Conservation (phyloP, 2,113 vertebrate species). For the Pavo muticus region DNA sequence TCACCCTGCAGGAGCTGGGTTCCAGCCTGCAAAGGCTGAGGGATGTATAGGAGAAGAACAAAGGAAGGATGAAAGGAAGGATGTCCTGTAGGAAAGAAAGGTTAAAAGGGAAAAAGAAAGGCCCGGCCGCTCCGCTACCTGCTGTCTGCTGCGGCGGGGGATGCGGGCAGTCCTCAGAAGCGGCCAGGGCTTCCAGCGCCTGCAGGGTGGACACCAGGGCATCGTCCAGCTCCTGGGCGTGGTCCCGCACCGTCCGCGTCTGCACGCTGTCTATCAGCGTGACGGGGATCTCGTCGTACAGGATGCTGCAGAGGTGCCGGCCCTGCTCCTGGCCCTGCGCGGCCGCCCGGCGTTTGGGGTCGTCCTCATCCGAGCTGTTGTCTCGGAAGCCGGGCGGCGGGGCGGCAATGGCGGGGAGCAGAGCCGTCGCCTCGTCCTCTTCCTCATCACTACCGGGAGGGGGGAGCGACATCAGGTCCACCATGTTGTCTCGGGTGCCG, state of each 20-base stretch:
- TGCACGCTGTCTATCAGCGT: conserved; percentile 94
- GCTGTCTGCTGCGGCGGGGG: conserved; percentile 92
- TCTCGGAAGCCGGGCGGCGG: conserved; percentile 97
- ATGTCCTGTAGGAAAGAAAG: neutral
- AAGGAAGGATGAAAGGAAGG: neutral
- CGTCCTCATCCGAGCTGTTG: conserved; percentile 97
- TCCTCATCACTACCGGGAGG: conserved; percentile 92
- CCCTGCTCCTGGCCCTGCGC: conserved; percentile 77
- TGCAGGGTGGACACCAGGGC: conserved; percentile 97
- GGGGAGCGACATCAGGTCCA: conserved; percentile 93
- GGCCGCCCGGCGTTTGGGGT: conserved; percentile 84
- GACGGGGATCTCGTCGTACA: conserved; percentile 92
- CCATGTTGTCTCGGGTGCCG: conserved; percentile 84
- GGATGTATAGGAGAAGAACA: neutral
- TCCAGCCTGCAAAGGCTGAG: accelerated
- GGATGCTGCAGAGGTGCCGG: conserved; percentile 74
- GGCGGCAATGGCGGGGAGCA: conserved; percentile 90
- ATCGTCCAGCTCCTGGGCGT: conserved; percentile 96
- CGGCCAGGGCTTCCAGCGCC: conserved; percentile 96
- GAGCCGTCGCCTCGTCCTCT: conserved; percentile 79
- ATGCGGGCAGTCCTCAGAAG: conserved; percentile 94
- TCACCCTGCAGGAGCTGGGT: neutral
- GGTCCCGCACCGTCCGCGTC: conserved; percentile 92
- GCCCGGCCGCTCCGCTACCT: conserved; percentile 81
- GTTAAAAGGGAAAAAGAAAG: neutral